Conservation (phyloP, 2,797 vertebrate species). For the Squalus acanthias region DNA sequence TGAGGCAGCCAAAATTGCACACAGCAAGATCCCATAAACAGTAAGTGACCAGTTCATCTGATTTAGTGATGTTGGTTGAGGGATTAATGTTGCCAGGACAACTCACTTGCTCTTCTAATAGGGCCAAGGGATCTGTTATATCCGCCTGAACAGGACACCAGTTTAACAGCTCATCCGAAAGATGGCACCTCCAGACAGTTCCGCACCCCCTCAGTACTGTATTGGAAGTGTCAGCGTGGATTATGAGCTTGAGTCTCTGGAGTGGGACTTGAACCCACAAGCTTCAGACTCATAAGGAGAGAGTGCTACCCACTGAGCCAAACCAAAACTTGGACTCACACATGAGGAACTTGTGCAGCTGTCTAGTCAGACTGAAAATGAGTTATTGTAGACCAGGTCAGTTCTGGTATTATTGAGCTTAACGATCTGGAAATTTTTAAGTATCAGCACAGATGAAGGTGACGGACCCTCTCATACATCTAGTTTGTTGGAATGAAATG, state of each 20-base stretch:
- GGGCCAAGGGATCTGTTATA: neutral
- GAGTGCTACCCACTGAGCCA: neutral
- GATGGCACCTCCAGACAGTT: neutral
- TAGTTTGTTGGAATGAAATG: neutral
- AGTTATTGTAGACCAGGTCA: neutral
- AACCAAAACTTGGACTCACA: neutral
- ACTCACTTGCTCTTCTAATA: neutral
- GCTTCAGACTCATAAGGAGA: neutral
- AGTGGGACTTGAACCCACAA: neutral
- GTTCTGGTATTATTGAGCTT: neutral
- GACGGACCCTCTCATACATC: neutral
- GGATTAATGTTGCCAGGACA: neutral
- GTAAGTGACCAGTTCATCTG: neutral
- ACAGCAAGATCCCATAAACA: neutral
- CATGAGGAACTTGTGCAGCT: neutral
- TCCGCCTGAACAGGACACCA: neutral
- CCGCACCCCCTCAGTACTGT: neutral
- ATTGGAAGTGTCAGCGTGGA: neutral
- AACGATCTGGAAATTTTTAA: conserved; percentile 15
- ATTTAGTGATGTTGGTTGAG: neutral
- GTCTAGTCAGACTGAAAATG: neutral
- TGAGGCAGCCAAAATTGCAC: neutral
- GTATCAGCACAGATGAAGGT: neutral
- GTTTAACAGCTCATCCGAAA: neutral
- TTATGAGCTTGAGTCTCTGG: neutral